Evolutionary conservation across 2,888 invertebrate species (phyloP), one percentile per base, ranked within the genome.

Genomic region (Meloe dianella): DNA sequence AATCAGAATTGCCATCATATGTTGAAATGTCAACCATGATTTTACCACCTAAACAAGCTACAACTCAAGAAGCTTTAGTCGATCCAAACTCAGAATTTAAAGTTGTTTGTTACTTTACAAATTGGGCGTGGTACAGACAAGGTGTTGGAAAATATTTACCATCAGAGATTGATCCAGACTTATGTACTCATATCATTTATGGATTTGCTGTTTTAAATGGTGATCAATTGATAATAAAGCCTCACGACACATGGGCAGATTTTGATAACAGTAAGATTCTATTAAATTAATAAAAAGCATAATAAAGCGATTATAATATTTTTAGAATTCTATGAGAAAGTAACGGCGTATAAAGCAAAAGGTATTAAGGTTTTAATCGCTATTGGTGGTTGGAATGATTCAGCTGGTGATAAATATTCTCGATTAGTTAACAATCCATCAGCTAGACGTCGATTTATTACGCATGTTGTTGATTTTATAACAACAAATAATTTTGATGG

Each of bases 361-460:
- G 92, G 92, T 0, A 87, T 94, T 14, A 95, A 94, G 82, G 93
- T 95, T 0, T 85, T 94, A 0, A 86, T 97, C 2, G 96, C 96
- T 0, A 89, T 97, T 66, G 97, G 97, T 7, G 97, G 97, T 0
- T 97, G 97, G 97, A 96, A 95, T 79, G 96, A 97, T 83, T 96
- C 95, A 0, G 92, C 92, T 0, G 95, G 94, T 4, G 92, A 94
- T 81, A 96, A 96, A 79, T 96, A 96, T 83, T 92, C 94, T 0
- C 88, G 91, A 56, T 85, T 96, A 35, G 95, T 94, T 0, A 91
- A 92, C 80, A 92, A 88, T 78, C 87, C 90, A 0, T 84, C 88
- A 0, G 89, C 93, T 0, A 86, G 95, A 64, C 85, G 88, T 30
- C 88, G 88, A 71, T 96, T 96, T 77, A 88, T 94, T 17, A 85